Evolutionary conservation across 2,888 invertebrate species (phyloP).

Genomic region (Acleris emargana): DNA sequence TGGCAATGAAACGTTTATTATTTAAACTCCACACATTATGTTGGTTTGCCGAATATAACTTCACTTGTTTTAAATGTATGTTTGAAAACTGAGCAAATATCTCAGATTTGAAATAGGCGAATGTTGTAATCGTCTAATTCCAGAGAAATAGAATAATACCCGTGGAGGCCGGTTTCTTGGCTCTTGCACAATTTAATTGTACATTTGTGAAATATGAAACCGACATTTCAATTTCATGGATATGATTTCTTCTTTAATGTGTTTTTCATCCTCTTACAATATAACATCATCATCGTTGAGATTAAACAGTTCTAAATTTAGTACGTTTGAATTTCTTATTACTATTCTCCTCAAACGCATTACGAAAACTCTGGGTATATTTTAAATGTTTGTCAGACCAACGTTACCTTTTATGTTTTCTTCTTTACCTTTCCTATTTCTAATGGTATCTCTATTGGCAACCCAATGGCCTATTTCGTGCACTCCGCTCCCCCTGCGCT

Average conservation of each 20-base stretch:
- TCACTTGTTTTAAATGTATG: constrained; percentile 58
- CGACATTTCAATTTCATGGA: constrained; percentile 46
- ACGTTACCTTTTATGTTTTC: not conserved
- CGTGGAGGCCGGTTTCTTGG: constrained; percentile 59
- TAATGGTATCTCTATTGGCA: constrained; percentile 14
- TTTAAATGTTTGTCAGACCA: too few relatives aligned
- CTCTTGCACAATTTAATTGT: constrained; percentile 43
- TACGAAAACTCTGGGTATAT: not conserved
- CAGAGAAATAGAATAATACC: constrained; percentile 68
- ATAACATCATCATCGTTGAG: not conserved
- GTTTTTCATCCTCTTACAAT: constrained; percentile 10
- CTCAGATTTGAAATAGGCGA: constrained; percentile 59
- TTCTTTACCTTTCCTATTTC: not conserved
- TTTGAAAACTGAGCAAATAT: constrained; percentile 69
- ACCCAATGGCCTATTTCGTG: constrained; percentile 69
- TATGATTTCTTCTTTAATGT: constrained; percentile 35
- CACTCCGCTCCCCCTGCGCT: constrained; percentile 58
- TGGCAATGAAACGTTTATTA: constrained; percentile 26
- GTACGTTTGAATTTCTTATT: not conserved
- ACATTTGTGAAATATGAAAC: constrained; percentile 51
- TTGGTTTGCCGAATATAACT: constrained; percentile 42
- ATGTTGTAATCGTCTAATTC: constrained; percentile 75
- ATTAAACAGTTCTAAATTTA: not conserved
- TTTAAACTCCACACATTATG: constrained; percentile 15
- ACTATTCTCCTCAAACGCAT: not conserved